Base-by-base conservation (phyloP, 2,888 invertebrate genomes). In the Melipona bicolor region DNA sequence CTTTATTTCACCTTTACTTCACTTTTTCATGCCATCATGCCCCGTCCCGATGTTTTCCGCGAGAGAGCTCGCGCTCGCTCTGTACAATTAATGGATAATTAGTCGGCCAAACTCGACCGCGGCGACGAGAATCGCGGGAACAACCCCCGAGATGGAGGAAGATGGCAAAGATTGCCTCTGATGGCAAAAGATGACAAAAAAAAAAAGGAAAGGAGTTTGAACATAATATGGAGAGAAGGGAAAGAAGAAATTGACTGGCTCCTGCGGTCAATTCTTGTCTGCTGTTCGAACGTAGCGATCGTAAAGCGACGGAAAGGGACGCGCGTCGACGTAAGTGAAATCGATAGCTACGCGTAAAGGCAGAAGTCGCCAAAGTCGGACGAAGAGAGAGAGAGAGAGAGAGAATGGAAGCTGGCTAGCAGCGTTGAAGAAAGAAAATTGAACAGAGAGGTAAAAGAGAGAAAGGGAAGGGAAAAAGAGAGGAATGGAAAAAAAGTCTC, bases 31-130 rank as follows among this genome's bases (percentile, higher is more conserved):
- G 81, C 81, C 88, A 84, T 88, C 87, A 32, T n/a, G n/a, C 74
- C 82, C 81, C 88, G 84, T 88, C 86, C 54, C 77, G 62, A 77
- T 84, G 82, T 77, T 84, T 82, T 87, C 79, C 78, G 69, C 77
- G 62, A 69, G 86, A 78, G 85, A 78, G 84, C 84, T 88, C 87
- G 81, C 85, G 79, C 85, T 64, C 79, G 81, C 68, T 75, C 81
- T 72, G 62, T 72, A 82, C 91, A 90, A 91, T 90, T 91, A 89
- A 81, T 70, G 79, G 85, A 89, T 88, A 89, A 90, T 90, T 90
- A 87, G 88, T 90, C 89, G 83, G 79, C 75, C 81, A 54, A 62
- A 61, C 73, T 64, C 70, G 79, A 79, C 74, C 77, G 75, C 56
- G 70, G 68, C 56, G 67, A 62, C 52, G 65, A 67, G 67, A 71